A percentile compares a stretch with the other conserved stretches of the same genome.
These are phyloP conservation scores for Cyrtonyx montezumae DNA, from an alignment of 2,113 vertebrate genomes.

Conservation along the genomic window DNA sequence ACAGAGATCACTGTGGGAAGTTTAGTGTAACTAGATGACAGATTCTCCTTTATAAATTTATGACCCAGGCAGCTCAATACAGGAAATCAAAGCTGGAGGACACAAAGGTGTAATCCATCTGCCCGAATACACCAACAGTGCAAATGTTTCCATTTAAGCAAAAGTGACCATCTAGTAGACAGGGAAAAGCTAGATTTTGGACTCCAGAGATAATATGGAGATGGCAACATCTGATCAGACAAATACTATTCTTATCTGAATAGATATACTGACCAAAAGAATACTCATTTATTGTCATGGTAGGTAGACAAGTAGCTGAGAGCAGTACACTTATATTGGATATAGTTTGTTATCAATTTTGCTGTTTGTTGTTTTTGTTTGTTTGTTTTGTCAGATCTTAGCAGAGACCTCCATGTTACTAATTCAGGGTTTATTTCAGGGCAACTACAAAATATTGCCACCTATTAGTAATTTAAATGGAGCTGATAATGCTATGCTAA, in stretches of 20 bases:
- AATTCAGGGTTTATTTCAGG: background rate
- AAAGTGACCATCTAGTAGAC: background rate
- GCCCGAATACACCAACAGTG: background rate
- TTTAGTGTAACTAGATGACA: background rate
- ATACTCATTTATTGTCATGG: background rate
- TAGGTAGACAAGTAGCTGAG: background rate
- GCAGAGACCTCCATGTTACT: accelerated
- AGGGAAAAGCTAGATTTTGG: background rate
- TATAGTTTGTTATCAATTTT: background rate
- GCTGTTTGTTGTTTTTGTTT: background rate
- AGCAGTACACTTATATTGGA: background rate
- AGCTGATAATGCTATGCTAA: background rate
- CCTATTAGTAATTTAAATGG: background rate
- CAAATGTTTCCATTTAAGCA: background rate
- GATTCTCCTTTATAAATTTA: background rate
- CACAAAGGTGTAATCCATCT: background rate
- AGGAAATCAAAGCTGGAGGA: background rate
- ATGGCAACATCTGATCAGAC: background rate
- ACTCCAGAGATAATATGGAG: background rate
- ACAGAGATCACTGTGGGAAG: background rate
- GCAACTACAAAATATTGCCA: background rate
- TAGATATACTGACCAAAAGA: background rate
- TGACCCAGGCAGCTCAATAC: background rate
- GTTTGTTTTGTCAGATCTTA: background rate
- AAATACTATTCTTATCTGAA: background rate